Conservation (phyloP, 2,797 vertebrate genomes). For the Dendrocincla tyrannina region DNA sequence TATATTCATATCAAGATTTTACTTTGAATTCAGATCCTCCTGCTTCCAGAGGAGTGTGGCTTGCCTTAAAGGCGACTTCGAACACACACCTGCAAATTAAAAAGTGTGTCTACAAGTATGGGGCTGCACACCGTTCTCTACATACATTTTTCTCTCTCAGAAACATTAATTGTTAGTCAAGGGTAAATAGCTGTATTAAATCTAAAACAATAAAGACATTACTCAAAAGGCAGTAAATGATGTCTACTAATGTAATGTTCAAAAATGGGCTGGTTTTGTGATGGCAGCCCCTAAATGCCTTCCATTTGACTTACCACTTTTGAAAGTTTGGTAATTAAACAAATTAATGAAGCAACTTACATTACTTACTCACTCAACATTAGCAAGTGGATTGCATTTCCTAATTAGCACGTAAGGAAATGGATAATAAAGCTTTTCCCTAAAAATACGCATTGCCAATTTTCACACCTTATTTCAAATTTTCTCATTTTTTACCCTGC, state of each 20-base stretch:
- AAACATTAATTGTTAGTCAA: neutral
- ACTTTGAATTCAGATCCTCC: neutral
- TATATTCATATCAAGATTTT: neutral
- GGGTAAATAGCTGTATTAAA: neutral
- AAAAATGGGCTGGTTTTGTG: neutral
- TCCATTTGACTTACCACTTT: neutral
- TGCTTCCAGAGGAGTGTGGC: neutral
- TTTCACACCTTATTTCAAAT: conserved; percentile 42
- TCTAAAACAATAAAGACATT: neutral
- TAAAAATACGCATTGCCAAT: neutral
- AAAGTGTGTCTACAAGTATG: rapidly evolving
- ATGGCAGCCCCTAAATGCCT: neutral
- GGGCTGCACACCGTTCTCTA: neutral
- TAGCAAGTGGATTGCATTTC: conserved; percentile 40
- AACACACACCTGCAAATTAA: neutral
- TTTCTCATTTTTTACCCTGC: conserved; percentile 57
- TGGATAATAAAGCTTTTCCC: conserved; percentile 29
- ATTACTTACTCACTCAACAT: neutral
- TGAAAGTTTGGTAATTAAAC: conserved; percentile 23
- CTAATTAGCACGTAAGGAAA: conserved; percentile 50
- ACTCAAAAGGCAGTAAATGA: neutral
- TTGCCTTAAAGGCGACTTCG: neutral
- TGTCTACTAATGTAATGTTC: neutral
- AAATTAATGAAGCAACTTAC: conserved; percentile 13
- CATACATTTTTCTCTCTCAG: neutral